Percentiles rank a stretch among this genome's conserved stretches.
Evolutionary conservation across 2,797 vertebrate species (phyloP).

Genomic region (Sebastes glaucus): DNA sequence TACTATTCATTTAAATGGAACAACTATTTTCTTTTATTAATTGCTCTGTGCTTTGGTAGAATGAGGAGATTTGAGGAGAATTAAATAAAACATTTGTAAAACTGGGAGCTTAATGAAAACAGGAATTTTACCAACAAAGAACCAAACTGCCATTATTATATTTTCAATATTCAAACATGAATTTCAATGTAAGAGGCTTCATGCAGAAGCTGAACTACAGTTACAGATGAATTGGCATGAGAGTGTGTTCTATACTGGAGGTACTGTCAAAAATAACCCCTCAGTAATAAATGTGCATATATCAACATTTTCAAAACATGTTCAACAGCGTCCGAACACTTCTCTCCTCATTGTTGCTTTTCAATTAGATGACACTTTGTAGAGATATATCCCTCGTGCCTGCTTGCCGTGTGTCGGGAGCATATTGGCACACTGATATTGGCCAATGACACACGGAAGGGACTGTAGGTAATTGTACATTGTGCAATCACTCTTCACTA

Average conservation of each 20-base stretch:
- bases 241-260: neutral
- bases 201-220: neutral
- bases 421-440: conserved; percentile 18
- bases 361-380: conserved; percentile 23
- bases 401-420: neutral
- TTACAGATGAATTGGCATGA: neutral
- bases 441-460: conserved; percentile 45
- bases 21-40: too few relatives aligned
- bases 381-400: conserved; percentile 29
- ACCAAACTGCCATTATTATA: neutral
- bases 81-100: neutral
- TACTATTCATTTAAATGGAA: too few relatives aligned
- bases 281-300: neutral
- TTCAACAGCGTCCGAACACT: neutral
- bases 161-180: neutral
- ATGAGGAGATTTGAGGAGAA: neutral
- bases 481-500: conserved; percentile 59
- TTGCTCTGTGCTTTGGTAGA: neutral
- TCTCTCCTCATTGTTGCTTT: conserved; percentile 12
- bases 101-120: neutral
- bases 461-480: conserved; percentile 56
- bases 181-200: neutral
- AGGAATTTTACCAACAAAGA: neutral
- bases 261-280: neutral
- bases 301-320: neutral